phyloP scores from a whole-genome alignment of 2,797 vertebrate genomes.

The Pipistrellus pygmaeus region DNA sequence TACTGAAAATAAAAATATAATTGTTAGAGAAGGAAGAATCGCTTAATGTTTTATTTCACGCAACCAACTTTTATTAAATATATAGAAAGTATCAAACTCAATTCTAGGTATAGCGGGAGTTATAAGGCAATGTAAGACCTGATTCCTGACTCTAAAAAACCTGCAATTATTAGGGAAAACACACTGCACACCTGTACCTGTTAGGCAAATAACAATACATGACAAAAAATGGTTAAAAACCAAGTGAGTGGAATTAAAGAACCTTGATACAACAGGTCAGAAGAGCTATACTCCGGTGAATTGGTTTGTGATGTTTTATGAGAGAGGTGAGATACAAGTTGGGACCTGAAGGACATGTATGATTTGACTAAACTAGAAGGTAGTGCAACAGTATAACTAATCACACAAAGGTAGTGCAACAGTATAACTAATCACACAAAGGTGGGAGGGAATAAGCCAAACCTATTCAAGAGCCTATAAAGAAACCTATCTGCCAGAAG shows the following conservation, averaged over 20 bases:
- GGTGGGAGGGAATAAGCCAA: neutral
- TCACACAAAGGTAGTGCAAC: neutral
- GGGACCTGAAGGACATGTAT: neutral
- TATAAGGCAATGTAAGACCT: constrained; percentile 6
- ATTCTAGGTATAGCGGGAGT: neutral
- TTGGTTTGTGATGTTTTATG: neutral
- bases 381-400: neutral
- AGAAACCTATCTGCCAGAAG: neutral
- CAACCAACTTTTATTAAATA: constrained; percentile 36
- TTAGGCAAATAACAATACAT: constrained; percentile 20
- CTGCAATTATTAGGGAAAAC: constrained; percentile 36
- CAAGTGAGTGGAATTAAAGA: neutral
- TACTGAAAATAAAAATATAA: constrained; percentile 88
- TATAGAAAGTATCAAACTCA: neutral
- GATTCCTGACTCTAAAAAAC: neutral
- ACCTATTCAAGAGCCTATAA: neutral
- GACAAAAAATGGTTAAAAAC: constrained; percentile 34
- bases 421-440: neutral
- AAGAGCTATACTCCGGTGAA: neutral
- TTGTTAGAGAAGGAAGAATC: constrained; percentile 39
- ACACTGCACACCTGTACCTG: neutral
- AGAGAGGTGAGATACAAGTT: neutral
- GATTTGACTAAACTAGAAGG: neutral
- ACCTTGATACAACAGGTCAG: neutral
- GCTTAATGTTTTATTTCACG: constrained; percentile 55